Conservation (phyloP, 1,140 invertebrate genomes). For the Panulirus ornatus region DNA sequence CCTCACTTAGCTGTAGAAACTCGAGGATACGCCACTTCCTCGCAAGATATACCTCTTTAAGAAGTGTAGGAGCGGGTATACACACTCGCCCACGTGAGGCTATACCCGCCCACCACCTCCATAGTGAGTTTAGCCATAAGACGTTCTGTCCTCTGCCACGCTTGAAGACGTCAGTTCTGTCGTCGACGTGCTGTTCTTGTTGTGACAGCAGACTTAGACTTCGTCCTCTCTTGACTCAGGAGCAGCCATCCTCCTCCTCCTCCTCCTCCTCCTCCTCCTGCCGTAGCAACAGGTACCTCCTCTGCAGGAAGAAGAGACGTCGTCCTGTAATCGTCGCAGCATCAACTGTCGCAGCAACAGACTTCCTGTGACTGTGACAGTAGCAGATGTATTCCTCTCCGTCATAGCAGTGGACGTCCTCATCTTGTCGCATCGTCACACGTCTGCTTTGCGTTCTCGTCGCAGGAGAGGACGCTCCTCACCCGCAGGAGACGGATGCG, state of each 20-base stretch:
- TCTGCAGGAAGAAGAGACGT: too few relatives aligned
- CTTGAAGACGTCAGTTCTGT: neutral
- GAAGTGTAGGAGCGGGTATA: neutral
- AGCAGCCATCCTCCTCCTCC: too few relatives aligned
- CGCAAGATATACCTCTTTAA: neutral
- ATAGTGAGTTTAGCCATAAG: neutral
- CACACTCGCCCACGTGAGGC: neutral
- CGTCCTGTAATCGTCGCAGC: neutral
- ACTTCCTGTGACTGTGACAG: neutral
- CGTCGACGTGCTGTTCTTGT: neutral
- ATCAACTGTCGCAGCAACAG: neutral
- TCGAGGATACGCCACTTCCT: neutral
- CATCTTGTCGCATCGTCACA: too few relatives aligned
- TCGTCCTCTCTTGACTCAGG: too few relatives aligned
- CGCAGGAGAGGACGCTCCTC: too few relatives aligned
- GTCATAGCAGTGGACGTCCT: neutral
- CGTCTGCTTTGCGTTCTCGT: too few relatives aligned
- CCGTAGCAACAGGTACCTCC: too few relatives aligned
- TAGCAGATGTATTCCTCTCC: neutral
- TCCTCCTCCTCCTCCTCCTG: too few relatives aligned
- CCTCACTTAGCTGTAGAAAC: conserved; percentile 24
- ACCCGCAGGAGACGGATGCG: too few relatives aligned
- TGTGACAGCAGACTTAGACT: neutral
- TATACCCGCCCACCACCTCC: neutral
- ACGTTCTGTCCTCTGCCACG: neutral